Percentiles rank a stretch among this genome's conserved stretches.
Conservation (phyloP, 2,888 invertebrate genomes). For the Callinectes sapidus region DNA sequence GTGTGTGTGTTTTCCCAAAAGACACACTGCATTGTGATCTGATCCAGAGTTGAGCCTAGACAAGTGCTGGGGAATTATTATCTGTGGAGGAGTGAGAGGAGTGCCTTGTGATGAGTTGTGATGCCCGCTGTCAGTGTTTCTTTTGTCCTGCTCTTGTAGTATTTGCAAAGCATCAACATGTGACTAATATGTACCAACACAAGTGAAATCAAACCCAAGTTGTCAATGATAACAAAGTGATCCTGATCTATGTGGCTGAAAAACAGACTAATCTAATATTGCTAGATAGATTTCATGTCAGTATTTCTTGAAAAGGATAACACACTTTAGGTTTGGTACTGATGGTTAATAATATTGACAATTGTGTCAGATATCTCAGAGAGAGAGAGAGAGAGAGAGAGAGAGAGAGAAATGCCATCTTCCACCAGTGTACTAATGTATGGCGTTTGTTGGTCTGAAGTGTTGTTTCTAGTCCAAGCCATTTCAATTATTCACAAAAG, state of each 20-base stretch:
- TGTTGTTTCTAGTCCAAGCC: neutral
- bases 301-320: neutral
- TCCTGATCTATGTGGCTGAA: neutral
- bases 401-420: neutral
- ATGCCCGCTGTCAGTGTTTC: neutral
- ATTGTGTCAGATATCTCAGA: neutral
- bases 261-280: neutral
- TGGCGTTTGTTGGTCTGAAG: neutral
- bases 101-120: neutral
- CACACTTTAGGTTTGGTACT: neutral
- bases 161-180: neutral
- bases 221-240: neutral
- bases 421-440: neutral
- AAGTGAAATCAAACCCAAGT: neutral
- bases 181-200: neutral
- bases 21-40: neutral
- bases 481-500: neutral
- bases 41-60: neutral
- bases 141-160: neutral
- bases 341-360: neutral
- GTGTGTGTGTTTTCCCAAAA: neutral
- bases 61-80: neutral
- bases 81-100: neutral
- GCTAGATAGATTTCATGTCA: neutral
- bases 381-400: constrained; percentile 8